Conservation (phyloP, 2,797 vertebrate species). For the Tympanoctomys barrerae region DNA sequence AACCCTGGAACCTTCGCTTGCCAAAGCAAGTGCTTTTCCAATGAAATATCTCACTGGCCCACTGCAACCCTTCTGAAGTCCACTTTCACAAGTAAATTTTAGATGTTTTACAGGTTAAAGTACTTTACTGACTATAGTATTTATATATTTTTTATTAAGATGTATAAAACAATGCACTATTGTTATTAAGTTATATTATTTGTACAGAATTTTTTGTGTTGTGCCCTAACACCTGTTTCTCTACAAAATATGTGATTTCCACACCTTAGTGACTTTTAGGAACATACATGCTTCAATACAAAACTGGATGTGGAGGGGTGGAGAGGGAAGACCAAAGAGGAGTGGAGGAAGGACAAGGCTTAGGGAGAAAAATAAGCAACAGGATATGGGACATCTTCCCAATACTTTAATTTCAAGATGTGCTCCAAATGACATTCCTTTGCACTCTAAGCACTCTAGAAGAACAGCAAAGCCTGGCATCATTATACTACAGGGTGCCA, state of each 20-base stretch:
- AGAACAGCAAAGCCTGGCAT: background rate
- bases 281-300: background rate
- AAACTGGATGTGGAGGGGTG: background rate
- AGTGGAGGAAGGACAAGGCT: background rate
- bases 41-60: no score
- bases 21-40: no score
- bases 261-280: slow-evolving; percentile 4
- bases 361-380: slow-evolving; percentile 53
- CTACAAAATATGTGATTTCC: background rate
- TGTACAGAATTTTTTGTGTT: background rate
- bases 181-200: slow-evolving; percentile 34
- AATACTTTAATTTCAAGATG: slow-evolving; percentile 43
- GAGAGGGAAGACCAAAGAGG: background rate
- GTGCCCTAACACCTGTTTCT: background rate
- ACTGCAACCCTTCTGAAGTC: background rate
- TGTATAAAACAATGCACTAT: background rate
- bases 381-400: background rate
- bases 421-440: slow-evolving; percentile 44
- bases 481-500: background rate
- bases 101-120: slow-evolving; percentile 50
- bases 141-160: slow-evolving; percentile 32
- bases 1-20: no score
- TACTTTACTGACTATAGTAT: background rate
- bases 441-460: slow-evolving; percentile 31
- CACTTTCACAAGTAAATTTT: slow-evolving; percentile 16